Percentiles rank a stretch among this genome's conserved stretches.
These are phyloP conservation scores for Paracyprichromis sp. DNA, from an alignment of 2,113 vertebrate genomes.

Conservation along the genomic window DNA sequence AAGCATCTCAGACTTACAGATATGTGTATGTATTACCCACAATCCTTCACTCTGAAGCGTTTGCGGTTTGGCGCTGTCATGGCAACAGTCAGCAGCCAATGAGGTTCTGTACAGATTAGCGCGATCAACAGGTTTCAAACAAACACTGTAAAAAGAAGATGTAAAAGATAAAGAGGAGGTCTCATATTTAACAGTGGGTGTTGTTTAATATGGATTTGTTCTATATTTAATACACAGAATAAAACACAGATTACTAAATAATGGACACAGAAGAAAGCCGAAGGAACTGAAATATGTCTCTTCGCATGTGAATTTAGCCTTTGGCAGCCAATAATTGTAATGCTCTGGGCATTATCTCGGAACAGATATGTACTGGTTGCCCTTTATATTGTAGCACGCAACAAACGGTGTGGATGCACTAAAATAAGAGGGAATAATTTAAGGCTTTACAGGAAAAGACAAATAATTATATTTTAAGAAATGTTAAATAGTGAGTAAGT, in stretches of 20 bases:
- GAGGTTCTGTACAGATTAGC: background rate
- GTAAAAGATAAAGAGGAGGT: background rate
- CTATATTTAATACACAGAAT: background rate
- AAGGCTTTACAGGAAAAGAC: background rate
- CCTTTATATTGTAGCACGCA: background rate
- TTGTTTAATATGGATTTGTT: background rate
- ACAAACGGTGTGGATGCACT: background rate
- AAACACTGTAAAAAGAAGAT: background rate
- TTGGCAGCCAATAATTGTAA: background rate
- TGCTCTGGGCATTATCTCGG: background rate
- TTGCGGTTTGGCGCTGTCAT: constrained; percentile 53
- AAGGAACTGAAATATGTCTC: background rate
- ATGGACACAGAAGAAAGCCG: background rate
- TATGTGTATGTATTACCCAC: constrained; percentile 32
- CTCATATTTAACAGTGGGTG: background rate
- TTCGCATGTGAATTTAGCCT: background rate
- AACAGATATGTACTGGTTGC: background rate
- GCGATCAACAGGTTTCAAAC: background rate
- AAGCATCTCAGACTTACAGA: background rate
- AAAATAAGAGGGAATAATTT: background rate
- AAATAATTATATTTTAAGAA: background rate
- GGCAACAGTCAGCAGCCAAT: constrained; percentile 57
- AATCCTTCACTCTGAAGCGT: constrained; percentile 58
- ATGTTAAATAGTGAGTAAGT: background rate
- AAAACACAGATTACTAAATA: background rate